Base-by-base conservation (phyloP, 2,113 vertebrate genomes). In the Hippocampus comes region DNA sequence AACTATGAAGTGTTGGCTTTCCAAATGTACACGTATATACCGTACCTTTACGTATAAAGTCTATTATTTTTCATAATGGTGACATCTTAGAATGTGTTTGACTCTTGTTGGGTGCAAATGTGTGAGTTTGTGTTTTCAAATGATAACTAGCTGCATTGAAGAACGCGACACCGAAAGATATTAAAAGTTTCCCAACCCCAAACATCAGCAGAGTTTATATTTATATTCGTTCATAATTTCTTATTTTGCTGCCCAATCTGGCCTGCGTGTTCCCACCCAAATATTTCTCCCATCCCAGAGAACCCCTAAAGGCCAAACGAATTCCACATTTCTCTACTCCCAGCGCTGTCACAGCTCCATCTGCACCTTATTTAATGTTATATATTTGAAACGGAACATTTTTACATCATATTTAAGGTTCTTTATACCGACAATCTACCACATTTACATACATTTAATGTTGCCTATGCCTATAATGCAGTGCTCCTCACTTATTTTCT, bases 251-350 rank as follows among this genome's bases (percentile, higher is more conserved):
- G 9, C 10, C 21, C 18, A 41, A 38, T 30, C 18, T 63, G 17
- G 60, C 30, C 60, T 20, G 60, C 11, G 18, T 5, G 20, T 21
- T 63, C 61, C 61, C 61, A 10, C 61, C 61, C 61, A 63, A 63
- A 63, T 42, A 41, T 42, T 63, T 63, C 20, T 12, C 21, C 17
- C 18, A 41, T n/a, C 9, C 34, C 61, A 10, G 38, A 63, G 61
- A 41, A 12, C 23, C 20, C 61, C 61, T 34, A 30, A 21, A 10
- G 61, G 60, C 60, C 30, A 41, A 63, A 63, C 41, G 34, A 63
- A 63, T 63, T 63, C 60, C 60, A 41, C 60, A 63, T 63, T 63
- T 42, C 18, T 63, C 34, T 21, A 38, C 34, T 63, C 34, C 34
- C 30, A 63, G 11, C 10, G 34, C 18, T 63, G 61, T 63, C 34